Base-by-base conservation (phyloP, 2,888 invertebrate species). In the Noctua janthe region DNA sequence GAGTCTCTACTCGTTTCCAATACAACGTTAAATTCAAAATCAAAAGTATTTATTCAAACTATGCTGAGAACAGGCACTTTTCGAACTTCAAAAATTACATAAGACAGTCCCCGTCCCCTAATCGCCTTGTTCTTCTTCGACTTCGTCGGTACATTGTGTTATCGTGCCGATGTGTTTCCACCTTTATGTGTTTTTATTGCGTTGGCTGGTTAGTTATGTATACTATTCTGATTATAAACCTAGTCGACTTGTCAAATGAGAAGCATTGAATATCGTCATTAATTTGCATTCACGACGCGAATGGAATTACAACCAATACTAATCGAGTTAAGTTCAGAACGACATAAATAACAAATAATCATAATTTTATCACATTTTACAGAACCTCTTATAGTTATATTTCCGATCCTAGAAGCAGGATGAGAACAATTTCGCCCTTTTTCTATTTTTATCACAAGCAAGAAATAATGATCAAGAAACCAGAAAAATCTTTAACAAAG, bases 161-260 rank as follows among this genome's bases (percentile, higher is more conserved):
- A 62, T 62, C 35, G 35, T 35, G 6, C 20, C 64, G 20, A 66
- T 66, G 35, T n/a, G n/a, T 51, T 71, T 75, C 2, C 5, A 11
- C 17, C 23, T 29, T 29, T 29, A 43, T 11, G 17, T 35, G 20
- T 29, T 54, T 20, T 23, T 43, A 47, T 23, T 43, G 43, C 17
- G 8, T 35, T 13, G 43, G 13, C 3, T 75, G 51, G 8, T 47
- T 56, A 8, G 11, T 15, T 47, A 75, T 59, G 59, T n/a, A 76
- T 2, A 78, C 7, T 23, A 49, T 56, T 49, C 15, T 70, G 56
- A 56, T 70, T 56, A 47, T 49, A 49, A 78, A 49, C n/a, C n/a
- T 20, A 43, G 47, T 47, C 3, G 17, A 15, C 8, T 15, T 11
- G 47, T 54, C 20, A 49, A 69, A 56, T 78, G n/a, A 78, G 54